Conservation (phyloP, 2,113 vertebrate genomes). For the Phalacrocorax pelagicus region DNA sequence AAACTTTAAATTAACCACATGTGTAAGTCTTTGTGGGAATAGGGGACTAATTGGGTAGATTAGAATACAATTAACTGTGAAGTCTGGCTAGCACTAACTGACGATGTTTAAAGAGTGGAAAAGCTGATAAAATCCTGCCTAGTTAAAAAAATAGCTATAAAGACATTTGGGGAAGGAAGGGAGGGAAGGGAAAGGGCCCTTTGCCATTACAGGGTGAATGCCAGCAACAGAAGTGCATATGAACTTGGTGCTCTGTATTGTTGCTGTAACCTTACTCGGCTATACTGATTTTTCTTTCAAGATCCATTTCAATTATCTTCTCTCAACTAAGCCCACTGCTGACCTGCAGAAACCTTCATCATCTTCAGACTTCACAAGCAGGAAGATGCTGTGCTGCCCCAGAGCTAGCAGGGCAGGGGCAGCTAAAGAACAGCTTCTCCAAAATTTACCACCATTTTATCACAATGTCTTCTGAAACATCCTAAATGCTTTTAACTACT, state of each 20-base stretch:
- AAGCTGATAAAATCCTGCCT: constrained; percentile 32
- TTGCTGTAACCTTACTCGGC: neutral
- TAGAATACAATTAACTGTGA: constrained; percentile 64
- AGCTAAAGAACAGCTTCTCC: neutral
- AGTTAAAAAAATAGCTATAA: neutral
- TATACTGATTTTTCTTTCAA: neutral
- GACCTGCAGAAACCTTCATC: neutral
- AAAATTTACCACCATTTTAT: neutral
- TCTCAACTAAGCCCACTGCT: neutral
- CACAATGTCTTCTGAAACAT: neutral
- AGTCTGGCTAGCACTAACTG: constrained; percentile 27
- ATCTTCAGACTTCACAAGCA: neutral
- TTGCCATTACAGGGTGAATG: neutral
- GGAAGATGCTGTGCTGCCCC: neutral
- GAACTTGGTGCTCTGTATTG: neutral
- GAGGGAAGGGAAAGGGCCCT: neutral
- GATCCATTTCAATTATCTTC: neutral
- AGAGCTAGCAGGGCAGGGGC: neutral
- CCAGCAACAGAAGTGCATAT: neutral
- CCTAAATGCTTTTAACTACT: neutral
- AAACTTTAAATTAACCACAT: constrained; percentile 68
- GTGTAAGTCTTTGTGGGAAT: constrained; percentile 63
- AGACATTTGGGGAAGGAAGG: neutral
- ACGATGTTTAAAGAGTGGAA: constrained; percentile 30
- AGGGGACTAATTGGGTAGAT: constrained; percentile 60